phyloP scores from a whole-genome alignment of 2,113 vertebrate genomes.

The Ameiurus melas region DNA sequence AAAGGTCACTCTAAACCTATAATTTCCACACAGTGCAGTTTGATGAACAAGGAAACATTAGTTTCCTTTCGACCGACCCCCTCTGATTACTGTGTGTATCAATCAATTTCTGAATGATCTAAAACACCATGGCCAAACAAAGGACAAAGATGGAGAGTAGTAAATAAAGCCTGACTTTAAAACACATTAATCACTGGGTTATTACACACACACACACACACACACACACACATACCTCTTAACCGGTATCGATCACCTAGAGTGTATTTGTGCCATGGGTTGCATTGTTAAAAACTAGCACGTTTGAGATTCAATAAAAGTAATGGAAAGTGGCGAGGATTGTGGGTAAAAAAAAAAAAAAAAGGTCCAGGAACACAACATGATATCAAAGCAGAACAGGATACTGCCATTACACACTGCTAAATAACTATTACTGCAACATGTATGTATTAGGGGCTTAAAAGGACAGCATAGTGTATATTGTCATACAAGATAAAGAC shows the following conservation, averaged over 20 bases:
- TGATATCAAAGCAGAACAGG: neutral
- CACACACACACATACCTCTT: constrained; percentile 48
- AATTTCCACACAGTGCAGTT: constrained; percentile 71
- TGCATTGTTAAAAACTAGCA: constrained; percentile 58
- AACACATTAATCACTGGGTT: constrained; percentile 57
- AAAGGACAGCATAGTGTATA: neutral
- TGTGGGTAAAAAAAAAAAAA: constrained; percentile 29
- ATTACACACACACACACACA: constrained; percentile 50
- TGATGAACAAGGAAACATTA: constrained; percentile 66
- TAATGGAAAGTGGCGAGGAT: constrained; percentile 40
- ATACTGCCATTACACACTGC: neutral
- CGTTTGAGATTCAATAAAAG: constrained; percentile 54
- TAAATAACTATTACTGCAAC: neutral
- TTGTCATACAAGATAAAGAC: neutral
- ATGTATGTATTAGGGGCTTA: neutral
- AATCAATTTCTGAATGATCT: constrained; percentile 67
- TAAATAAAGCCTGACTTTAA: constrained; percentile 55
- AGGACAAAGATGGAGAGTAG: constrained; percentile 49
- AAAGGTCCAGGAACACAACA: constrained; percentile 6
- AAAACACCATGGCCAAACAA: constrained; percentile 52
- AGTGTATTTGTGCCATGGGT: constrained; percentile 54
- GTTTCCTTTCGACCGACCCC: constrained; percentile 55
- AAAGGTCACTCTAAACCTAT: constrained; percentile 67
- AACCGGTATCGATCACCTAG: constrained; percentile 55
- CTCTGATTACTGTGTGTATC: constrained; percentile 60